A percentile compares a stretch with the other conserved stretches of the same genome.
Conservation (phyloP, 2,113 vertebrate genomes). For the Rafetus swinhoei region DNA sequence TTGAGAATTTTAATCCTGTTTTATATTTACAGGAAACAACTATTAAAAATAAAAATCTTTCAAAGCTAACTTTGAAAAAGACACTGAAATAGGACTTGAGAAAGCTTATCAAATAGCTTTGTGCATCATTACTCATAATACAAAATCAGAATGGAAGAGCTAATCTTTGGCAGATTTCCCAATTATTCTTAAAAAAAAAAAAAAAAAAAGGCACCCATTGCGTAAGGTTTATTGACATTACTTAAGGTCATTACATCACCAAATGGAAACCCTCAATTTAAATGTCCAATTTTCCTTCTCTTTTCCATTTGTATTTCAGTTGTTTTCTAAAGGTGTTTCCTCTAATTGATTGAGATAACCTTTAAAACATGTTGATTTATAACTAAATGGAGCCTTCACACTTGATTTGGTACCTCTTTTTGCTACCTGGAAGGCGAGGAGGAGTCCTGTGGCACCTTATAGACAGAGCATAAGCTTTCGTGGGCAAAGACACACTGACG, state of each 20-base stretch:
- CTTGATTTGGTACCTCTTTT: not conserved
- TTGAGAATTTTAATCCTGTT: not conserved
- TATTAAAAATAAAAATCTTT: not conserved
- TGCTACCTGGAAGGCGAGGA: not conserved
- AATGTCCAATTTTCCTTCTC: not conserved
- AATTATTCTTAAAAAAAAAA: not conserved
- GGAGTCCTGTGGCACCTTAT: too few relatives aligned
- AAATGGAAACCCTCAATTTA: not conserved
- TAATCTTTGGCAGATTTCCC: not conserved
- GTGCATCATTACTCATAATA: not conserved
- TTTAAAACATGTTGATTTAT: not conserved
- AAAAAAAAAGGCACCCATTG: not conserved
- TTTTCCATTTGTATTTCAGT: not conserved
- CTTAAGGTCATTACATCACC: not conserved
- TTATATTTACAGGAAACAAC: not conserved
- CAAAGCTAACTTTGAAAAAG: rapidly evolving
- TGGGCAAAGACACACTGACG: too few relatives aligned
- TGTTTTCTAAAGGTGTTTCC: not conserved
- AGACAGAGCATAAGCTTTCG: too few relatives aligned
- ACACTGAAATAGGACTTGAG: not conserved
- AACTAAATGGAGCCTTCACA: not conserved
- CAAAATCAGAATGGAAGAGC: not conserved
- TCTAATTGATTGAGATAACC: not conserved
- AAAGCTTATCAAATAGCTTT: not conserved
- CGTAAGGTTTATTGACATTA: not conserved